Evolutionary conservation across 2,113 vertebrate species (phyloP).

Genomic region (Clarias batrachus): DNA sequence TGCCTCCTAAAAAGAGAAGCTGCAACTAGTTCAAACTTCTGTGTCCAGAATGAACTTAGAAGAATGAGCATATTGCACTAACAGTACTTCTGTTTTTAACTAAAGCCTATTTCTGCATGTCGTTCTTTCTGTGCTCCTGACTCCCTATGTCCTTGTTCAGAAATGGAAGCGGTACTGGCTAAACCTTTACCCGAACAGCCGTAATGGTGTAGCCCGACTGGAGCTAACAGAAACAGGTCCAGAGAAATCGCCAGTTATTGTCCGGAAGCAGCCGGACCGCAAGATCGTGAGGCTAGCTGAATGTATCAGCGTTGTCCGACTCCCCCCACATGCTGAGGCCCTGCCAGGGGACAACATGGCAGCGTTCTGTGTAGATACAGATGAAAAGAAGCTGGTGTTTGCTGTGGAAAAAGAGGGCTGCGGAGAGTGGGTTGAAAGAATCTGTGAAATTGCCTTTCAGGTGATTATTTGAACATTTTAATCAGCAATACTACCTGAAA

Average conservation of each 20-base stretch:
- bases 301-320: conserved; percentile 78
- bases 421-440: conserved; percentile 81
- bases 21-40: not conserved
- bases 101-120: not conserved
- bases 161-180: conserved; percentile 88
- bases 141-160: conserved; percentile 62
- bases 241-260: conserved; percentile 76
- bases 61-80: not conserved
- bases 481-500: not conserved
- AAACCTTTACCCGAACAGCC: conserved; percentile 78
- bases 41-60: not conserved
- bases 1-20: not conserved
- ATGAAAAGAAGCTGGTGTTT: conserved; percentile 79
- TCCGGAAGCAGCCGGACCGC: conserved; percentile 63
- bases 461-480: conserved; percentile 64
- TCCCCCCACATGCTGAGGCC: conserved; percentile 75
- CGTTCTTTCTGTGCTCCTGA: not conserved
- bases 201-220: conserved; percentile 81
- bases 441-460: conserved; percentile 83
- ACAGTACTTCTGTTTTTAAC: not conserved
- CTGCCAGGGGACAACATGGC: conserved; percentile 81
- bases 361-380: conserved; percentile 86
- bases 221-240: conserved; percentile 78
- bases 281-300: conserved; percentile 83
- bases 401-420: conserved; percentile 76